Base-by-base conservation (phyloP, 2,888 invertebrate genomes). In the Rotaria macrura region DNA sequence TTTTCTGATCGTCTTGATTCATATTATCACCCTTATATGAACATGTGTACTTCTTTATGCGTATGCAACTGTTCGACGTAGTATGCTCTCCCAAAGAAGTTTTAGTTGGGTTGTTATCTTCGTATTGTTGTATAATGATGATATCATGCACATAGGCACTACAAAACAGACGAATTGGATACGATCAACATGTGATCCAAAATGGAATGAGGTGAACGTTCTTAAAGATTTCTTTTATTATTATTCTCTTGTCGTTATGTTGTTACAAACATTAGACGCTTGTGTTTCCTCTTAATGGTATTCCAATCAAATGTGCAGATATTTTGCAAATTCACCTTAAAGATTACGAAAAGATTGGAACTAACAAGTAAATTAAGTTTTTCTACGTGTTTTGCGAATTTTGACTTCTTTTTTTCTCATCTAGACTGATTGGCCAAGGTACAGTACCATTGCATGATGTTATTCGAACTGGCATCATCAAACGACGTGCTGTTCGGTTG, bases 301-400 rank as follows among this genome's bases (percentile, higher is more conserved):
- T 88, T 65, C 87, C 89, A 7, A 87, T 91, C 9, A 85, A 88
- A n/a, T 87, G 88, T 17, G 88, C 87, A 84, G 91, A 91, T 88
- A 88, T 89, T 84, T 87, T 91, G 9, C 87, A 89, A 20, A 88
- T 91, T 17, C 88, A 88, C 1, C 88, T 91, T 65, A 91, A 90
- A 87, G 91, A 91, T 87, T 90, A 90, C 89, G 91, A 91, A 87
- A 88, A 88, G 85, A 89, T 91, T 79, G 91, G 91, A 47, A 88
- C 90, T 86, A 91, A 91, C 88, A 90, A 90, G 91, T 90, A 88
- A 86, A 87, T 85, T 38, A 34, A 34, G n/a, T n/a, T n/a, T n/a
- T n/a, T n/a, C n/a, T n/a, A n/a, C n/a, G n/a, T n/a, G n/a, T n/a
- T n/a, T n/a, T n/a, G n/a, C n/a, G n/a, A n/a, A n/a, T n/a, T n/a